Base-by-base conservation (phyloP, 2,113 vertebrate species). In the Coptodon bakossiorum region DNA sequence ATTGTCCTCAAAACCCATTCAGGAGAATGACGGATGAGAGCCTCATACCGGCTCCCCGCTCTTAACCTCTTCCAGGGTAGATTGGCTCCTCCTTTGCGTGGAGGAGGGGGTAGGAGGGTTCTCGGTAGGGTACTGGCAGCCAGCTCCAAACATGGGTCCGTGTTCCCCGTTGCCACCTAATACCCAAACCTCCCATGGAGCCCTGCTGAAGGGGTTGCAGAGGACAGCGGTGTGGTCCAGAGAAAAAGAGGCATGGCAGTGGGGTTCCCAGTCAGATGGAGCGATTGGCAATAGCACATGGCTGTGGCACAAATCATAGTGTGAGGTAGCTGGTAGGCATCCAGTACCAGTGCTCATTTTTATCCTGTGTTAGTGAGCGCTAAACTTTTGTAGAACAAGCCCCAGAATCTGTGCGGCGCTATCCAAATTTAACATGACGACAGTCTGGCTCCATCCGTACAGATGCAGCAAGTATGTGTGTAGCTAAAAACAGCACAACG, bases 1-100 rank as follows among this genome's bases (percentile, higher is more conserved):
- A 97, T 97, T 97, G 96, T 96, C 96, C 96, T 96, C 96, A 97
- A 97, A 97, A 96, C 96, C 96, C 95, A 96, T 96, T 96, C 96
- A 96, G 94, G 94, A 96, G 95, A 96, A 96, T 97, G 96, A 97
- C 96, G 94, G 96, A 97, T 97, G 96, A 96, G 95, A 90, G 95
- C 94, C 90, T 86, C 89, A 83, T 56, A 81, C 91, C 79, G 84
- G 90, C 93, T 93, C 88, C 91, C 76, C 86, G 68, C 90, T 94
- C 93, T 93, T 94, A 93, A 93, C 92, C 93, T 93, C 93, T 92
- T 92, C 90, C 89, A 92, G 94, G 91, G 88, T 22, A 93, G 92
- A 90, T 84, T 86, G 87, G 92, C 92, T 91, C 89, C 94, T 92
- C 91, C 91, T 89, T 5, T 89, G 29, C 73, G 31, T 83, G 48